These are phyloP conservation scores for Theristus sp. DNA, from an alignment of 2,888 invertebrate species.

Conservation along the genomic window DNA sequence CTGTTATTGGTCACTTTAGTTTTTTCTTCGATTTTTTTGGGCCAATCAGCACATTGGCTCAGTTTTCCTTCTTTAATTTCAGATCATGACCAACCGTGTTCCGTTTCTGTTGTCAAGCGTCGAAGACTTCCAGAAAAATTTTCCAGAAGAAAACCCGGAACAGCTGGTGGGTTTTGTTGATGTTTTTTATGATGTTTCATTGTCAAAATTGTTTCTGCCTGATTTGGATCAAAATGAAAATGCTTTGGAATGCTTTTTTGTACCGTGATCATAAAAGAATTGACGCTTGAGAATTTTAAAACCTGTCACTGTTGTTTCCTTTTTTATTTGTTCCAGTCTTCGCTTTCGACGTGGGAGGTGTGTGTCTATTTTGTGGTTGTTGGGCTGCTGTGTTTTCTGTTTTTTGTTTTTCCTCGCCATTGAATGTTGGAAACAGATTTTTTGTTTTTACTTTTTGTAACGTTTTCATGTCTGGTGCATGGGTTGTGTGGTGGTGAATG, in stretches of 20 bases:
- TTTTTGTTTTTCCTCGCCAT: neutral
- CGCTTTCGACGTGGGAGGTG: neutral
- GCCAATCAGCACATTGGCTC: too few species aligned
- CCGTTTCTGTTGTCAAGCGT: constrained; percentile 89
- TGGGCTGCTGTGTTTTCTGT: neutral
- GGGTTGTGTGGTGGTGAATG: too few species aligned
- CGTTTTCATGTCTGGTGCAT: too few species aligned
- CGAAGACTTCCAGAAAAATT: constrained; percentile 28
- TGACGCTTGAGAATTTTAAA: too few species aligned
- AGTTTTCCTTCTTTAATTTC: too few species aligned
- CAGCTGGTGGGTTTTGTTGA: neutral
- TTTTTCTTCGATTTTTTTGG: too few species aligned
- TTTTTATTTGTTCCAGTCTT: neutral
- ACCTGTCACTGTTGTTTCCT: neutral
- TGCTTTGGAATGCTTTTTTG: too few species aligned
- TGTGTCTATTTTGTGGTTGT: neutral
- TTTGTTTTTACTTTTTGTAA: too few species aligned
- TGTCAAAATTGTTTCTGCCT: too few species aligned
- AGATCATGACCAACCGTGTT: neutral
- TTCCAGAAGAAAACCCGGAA: constrained; percentile 12
- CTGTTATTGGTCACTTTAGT: too few species aligned
- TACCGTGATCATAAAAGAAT: too few species aligned
- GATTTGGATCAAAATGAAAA: too few species aligned
- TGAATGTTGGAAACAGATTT: neutral
- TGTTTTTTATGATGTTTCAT: neutral